These are phyloP conservation scores for Caenorhabditis inopinata DNA, from an alignment of 1,140 invertebrate genomes.

Conservation along the genomic window DNA sequence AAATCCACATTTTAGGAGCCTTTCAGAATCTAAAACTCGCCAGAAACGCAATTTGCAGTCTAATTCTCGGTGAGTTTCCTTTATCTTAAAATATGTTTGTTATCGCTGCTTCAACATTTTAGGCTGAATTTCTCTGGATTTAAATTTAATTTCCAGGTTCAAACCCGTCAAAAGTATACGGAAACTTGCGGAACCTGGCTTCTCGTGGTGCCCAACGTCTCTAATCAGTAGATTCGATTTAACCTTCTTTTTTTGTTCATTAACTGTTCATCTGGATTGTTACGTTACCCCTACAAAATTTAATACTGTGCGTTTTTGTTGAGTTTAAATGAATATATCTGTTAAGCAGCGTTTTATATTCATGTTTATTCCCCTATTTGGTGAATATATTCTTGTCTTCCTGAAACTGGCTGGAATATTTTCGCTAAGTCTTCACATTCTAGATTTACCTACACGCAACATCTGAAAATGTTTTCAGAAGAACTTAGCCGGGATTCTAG, in stretches of 20 bases:
- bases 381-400: too few species aligned
- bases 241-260: not conserved
- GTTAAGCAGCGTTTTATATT: too few species aligned
- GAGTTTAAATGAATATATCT: too few species aligned
- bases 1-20: constrained; percentile 95
- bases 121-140: too few species aligned
- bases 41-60: constrained; percentile 89
- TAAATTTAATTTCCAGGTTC: constrained; percentile 70
- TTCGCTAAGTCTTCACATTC: too few species aligned
- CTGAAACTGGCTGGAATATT: too few species aligned
- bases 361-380: too few species aligned
- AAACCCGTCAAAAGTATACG: constrained; percentile 93
- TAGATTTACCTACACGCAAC: too few species aligned
- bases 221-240: constrained; percentile 68
- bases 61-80: constrained; percentile 84
- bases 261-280: not conserved
- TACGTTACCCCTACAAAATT: not conserved
- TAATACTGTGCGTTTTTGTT: not conserved
- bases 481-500: too few species aligned
- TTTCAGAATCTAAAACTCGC: constrained; percentile 95
- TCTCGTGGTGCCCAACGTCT: constrained; percentile 79
- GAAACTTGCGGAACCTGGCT: constrained; percentile 82
- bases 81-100: too few species aligned
- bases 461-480: too few species aligned
- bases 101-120: too few species aligned